These are phyloP conservation scores for Sebastes baramenuke DNA, from an alignment of 2,797 vertebrate genomes.

Conservation along the genomic window DNA sequence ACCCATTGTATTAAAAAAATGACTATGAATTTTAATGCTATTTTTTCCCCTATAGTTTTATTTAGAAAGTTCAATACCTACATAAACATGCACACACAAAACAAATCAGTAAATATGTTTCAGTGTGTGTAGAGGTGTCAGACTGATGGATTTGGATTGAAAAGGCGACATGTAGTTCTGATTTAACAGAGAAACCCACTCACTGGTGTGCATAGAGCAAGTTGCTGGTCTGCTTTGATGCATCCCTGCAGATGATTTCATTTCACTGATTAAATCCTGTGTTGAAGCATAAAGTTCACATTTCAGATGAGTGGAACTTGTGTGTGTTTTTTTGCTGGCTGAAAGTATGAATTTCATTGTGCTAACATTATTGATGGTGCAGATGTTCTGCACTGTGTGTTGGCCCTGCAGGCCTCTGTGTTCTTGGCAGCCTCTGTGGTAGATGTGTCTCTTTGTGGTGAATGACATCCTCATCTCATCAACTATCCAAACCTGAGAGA, in stretches of 20 bases:
- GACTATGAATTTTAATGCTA: too few relatives aligned
- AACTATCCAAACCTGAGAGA: not conserved
- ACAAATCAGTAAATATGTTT: too few relatives aligned
- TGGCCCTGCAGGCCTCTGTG: not conserved
- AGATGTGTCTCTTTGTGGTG: slow-evolving; percentile 15
- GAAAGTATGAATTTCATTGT: slow-evolving; percentile 7
- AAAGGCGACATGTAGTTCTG: slow-evolving; percentile 7
- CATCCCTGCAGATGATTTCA: not conserved
- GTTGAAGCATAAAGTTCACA: not conserved
- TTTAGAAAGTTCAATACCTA: too few relatives aligned
- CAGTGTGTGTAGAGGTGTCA: not conserved
- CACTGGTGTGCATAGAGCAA: not conserved
- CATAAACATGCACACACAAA: too few relatives aligned
- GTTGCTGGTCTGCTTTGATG: not conserved
- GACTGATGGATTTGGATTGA: slow-evolving; percentile 16
- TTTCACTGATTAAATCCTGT: slow-evolving; percentile 2
- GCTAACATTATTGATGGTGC: not conserved
- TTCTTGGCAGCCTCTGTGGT: slow-evolving; percentile 1
- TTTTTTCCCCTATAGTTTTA: too few relatives aligned
- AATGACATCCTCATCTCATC: not conserved
- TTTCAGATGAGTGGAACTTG: not conserved
- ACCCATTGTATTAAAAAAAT: too few relatives aligned
- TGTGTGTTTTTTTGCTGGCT: slow-evolving; percentile 1
- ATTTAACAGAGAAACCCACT: not conserved
- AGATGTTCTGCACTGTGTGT: not conserved